These are phyloP conservation scores for Scaptomyza reducta DNA, from an alignment of 2,888 invertebrate species.

Conservation along the genomic window DNA sequence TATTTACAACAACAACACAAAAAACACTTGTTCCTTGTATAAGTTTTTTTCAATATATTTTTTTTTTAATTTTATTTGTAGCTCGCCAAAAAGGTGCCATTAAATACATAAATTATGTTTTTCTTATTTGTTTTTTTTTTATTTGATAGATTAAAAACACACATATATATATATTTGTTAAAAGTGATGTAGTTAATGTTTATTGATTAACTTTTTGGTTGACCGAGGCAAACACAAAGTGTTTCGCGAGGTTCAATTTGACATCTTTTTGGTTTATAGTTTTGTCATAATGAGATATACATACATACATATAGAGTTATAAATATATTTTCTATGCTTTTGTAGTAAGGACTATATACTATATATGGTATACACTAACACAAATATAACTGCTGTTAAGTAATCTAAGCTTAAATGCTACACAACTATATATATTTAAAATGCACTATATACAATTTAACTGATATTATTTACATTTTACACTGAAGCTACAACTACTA, in stretches of 20 bases:
- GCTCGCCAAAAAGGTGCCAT: constrained; percentile 35
- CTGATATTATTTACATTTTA: constrained; percentile 56
- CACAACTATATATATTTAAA: constrained; percentile 44
- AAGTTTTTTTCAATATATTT: not conserved
- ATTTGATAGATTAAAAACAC: not conserved
- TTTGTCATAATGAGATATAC: constrained; percentile 17
- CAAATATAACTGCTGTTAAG: constrained; percentile 39
- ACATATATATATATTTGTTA: not conserved
- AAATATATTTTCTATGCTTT: constrained; percentile 15
- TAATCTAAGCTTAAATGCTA: constrained; percentile 37
- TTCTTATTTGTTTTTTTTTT: constrained; percentile 7
- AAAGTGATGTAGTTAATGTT: constrained; percentile 20
- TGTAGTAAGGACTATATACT: constrained; percentile 4
- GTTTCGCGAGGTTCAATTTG: not conserved
- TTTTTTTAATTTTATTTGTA: constrained; percentile 35
- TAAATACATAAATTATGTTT: constrained; percentile 17
- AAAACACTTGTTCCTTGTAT: constrained; percentile 41
- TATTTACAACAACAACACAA: constrained; percentile 22
- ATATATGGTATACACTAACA: constrained; percentile 7
- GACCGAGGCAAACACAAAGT: constrained; percentile 7
- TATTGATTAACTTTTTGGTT: constrained; percentile 7
- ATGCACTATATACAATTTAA: constrained; percentile 54
- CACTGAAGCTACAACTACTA: constrained; percentile 18
- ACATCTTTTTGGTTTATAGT: constrained; percentile 8
- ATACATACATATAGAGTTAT: constrained; percentile 1